Percentiles rank a stretch among this genome's conserved stretches.
Conservation (phyloP, 2,888 invertebrate genomes). For the Agrotis puta region DNA sequence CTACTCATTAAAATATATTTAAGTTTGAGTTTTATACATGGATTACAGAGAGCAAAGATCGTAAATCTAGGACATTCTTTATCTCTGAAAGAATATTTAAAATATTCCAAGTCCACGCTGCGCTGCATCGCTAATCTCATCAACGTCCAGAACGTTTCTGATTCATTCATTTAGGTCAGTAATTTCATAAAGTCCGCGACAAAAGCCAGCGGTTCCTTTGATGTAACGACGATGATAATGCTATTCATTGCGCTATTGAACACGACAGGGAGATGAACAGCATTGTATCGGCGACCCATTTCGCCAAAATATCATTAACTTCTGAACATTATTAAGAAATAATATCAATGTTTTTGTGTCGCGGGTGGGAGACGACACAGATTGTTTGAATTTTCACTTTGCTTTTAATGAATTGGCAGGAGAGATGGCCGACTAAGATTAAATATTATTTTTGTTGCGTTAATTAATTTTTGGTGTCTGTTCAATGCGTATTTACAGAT, state of each 20-base stretch:
- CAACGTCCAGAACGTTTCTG: constrained; percentile 41
- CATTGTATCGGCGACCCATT: constrained; percentile 50
- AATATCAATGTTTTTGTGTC: constrained; percentile 3
- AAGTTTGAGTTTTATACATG: not conserved
- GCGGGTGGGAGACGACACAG: not conserved
- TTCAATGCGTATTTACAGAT: not conserved
- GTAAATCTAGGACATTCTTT: constrained; percentile 8
- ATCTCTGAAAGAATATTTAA: constrained; percentile 25
- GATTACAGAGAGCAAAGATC: not conserved
- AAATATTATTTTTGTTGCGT: not conserved
- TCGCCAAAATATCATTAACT: constrained; percentile 30
- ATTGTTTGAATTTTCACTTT: constrained; percentile 31
- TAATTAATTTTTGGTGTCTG: constrained; percentile 17
- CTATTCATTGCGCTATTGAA: constrained; percentile 48
- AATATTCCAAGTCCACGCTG: constrained; percentile 4
- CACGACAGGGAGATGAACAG: constrained; percentile 20
- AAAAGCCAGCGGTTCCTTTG: constrained; percentile 48
- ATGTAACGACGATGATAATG: constrained; percentile 53
- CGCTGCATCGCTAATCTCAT: constrained; percentile 44
- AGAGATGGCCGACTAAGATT: not conserved
- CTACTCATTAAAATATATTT: not conserved
- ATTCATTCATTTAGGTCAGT: constrained; percentile 61
- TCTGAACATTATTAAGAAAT: constrained; percentile 25
- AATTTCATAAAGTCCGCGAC: constrained; percentile 50
- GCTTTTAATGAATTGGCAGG: constrained; percentile 30